phyloP scores from a whole-genome alignment of 2,888 invertebrate genomes.

The Isotomurus palustris region DNA sequence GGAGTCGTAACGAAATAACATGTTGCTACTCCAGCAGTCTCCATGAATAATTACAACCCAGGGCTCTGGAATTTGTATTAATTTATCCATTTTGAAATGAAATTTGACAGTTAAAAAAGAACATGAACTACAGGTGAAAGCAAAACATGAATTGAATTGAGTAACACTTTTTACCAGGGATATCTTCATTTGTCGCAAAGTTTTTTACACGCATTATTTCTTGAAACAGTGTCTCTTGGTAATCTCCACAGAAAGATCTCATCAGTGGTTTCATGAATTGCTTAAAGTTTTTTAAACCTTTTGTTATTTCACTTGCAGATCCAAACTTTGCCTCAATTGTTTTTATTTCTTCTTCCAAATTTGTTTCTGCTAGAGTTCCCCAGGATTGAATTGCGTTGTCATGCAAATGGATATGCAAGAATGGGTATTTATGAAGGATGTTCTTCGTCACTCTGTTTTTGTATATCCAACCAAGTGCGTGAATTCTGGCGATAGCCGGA shows the following conservation, averaged over 20 bases:
- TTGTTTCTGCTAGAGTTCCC: neutral
- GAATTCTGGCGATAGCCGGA: neutral
- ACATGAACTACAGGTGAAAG: too few species aligned
- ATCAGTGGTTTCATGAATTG: neutral
- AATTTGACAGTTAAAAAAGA: too few species aligned
- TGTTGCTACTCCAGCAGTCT: neutral
- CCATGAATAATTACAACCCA: neutral
- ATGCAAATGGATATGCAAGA: neutral
- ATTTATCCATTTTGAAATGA: too few species aligned
- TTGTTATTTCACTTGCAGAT: neutral
- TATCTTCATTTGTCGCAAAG: neutral
- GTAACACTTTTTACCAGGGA: neutral
- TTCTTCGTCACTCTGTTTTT: neutral
- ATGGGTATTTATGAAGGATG: neutral
- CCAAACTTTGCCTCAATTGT: neutral
- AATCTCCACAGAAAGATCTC: neutral
- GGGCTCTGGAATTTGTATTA: too few species aligned
- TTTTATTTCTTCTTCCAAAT: neutral
- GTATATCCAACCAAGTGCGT: neutral
- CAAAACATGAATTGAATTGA: too few species aligned
- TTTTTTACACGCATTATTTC: neutral
- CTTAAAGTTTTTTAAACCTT: neutral
- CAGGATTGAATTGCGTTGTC: neutral
- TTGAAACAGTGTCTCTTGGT: neutral
- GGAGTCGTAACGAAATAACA: slow-evolving; percentile 3